A percentile compares a stretch with the other conserved stretches of the same genome.
Evolutionary conservation across 2,888 invertebrate genomes (phyloP).

Genomic region (Xestia c-nigrum): DNA sequence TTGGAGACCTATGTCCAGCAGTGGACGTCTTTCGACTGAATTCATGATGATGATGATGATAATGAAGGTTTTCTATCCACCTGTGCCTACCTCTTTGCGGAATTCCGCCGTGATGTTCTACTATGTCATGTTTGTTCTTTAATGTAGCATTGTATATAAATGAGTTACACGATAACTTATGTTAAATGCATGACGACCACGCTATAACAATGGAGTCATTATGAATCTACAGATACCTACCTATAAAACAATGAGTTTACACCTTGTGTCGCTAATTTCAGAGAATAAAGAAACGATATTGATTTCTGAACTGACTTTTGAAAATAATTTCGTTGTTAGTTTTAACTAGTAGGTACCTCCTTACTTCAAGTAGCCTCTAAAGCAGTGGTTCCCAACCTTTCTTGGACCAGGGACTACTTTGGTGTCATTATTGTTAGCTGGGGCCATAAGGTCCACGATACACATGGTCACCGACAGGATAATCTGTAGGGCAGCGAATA

Average conservation of each 20-base stretch:
- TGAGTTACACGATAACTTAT: conserved; percentile 38
- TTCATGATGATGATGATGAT: too few relatives aligned
- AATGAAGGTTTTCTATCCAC: background rate
- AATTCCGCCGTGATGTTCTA: background rate
- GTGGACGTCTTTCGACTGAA: too few relatives aligned
- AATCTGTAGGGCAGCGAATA: too few relatives aligned
- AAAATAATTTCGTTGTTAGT: background rate
- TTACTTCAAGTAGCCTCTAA: background rate
- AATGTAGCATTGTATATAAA: conserved; percentile 17
- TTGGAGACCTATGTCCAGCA: too few relatives aligned
- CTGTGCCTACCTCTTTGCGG: too few relatives aligned
- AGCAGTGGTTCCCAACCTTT: too few relatives aligned
- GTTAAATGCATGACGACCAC: conserved; percentile 48
- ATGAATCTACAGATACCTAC: background rate
- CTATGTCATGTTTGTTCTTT: background rate
- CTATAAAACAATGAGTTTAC: conserved; percentile 1
- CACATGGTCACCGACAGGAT: too few relatives aligned
- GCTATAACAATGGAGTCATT: conserved; percentile 10
- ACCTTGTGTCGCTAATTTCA: conserved; percentile 30
- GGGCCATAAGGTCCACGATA: too few relatives aligned
- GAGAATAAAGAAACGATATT: conserved; percentile 8
- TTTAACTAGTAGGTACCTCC: background rate
- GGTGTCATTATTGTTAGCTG: too few relatives aligned
- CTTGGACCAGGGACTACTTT: too few relatives aligned
- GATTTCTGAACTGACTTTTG: background rate